A percentile compares a stretch with the other conserved stretches of the same genome.
phyloP scores from a whole-genome alignment of 2,797 vertebrate genomes.

The Arvicola amphibius region DNA sequence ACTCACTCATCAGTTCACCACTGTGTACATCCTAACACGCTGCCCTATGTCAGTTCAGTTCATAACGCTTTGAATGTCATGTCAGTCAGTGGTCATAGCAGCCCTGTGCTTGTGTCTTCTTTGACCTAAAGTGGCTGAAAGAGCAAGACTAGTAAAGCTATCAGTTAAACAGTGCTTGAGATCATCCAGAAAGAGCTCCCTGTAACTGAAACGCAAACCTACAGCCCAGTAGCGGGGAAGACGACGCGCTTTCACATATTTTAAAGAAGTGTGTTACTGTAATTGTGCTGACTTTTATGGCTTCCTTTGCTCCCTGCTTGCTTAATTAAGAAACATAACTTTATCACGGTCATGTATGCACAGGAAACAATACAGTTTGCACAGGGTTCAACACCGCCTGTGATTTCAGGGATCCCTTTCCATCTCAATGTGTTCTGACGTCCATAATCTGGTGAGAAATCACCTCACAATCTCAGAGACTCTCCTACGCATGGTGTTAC shows the following conservation, averaged over 20 bases:
- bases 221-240: too few species aligned
- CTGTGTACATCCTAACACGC: accelerated
- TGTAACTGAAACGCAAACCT: not conserved
- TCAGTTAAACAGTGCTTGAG: not conserved
- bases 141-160: not conserved
- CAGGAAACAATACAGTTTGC: not conserved
- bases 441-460: not conserved
- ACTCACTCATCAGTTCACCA: not conserved
- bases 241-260: not conserved
- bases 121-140: not conserved
- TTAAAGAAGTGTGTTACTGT: not conserved
- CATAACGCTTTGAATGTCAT: too few species aligned
- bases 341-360: not conserved
- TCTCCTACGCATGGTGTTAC: not conserved
- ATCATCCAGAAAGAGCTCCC: not conserved
- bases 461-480: not conserved
- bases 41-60: too few species aligned
- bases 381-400: not conserved
- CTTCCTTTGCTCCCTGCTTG: not conserved
- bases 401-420: not conserved
- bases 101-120: not conserved
- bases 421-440: not conserved
- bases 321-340: not conserved
- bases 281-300: not conserved
- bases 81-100: not conserved